Evolutionary conservation across 2,797 vertebrate species (phyloP), one percentile per base, ranked within the genome.

Genomic region (Neosilurus mollespiculum): DNA sequence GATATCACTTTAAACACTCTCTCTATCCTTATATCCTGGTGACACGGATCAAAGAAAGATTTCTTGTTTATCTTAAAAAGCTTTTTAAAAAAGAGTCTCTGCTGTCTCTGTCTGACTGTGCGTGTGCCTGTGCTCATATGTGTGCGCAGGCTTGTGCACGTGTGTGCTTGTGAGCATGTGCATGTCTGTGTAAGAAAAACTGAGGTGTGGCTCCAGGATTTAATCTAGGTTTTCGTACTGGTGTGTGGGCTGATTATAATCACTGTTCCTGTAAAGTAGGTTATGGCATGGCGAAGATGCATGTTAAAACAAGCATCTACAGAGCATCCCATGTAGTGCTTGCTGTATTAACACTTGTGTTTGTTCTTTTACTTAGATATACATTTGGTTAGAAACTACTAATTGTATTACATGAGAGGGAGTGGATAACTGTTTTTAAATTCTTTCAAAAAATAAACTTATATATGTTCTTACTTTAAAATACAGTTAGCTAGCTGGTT

Each of bases 1-100:
- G 92, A 92, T 94, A 93, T 94, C 92, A 93, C 92, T 94, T 94
- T 92, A 94, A 93, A 93, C 91, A 86, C 81, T 34, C 51, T 30
- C 67, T 9, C n/a, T 84, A 90, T 87, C 87, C 88, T 91, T 83
- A 89, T 90, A 93, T 92, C 87, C 86, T 89, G 88, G 91, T 88
- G 90, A 84, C 89, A 84, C 89, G 87, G 89, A 90, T 83, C 89
- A 88, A 91, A 90, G 90, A 89, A 84, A 92, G 92, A 93, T 93
- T 89, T 90, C 90, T 30, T 30, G 26, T 26, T 75, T 75, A 92
- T 92, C 81, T 76, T 91, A 86, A 90, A 91, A 92, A 90, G 87
- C 2, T 20, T 61, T 37, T 37, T 16, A 37, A 76, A 76, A 58
- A 37, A n/a, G 58, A 78, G 20, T 24, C 37, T 49, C 58, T 49